phyloP scores from a whole-genome alignment of 2,113 vertebrate species.

The Prunella fulvescens region DNA sequence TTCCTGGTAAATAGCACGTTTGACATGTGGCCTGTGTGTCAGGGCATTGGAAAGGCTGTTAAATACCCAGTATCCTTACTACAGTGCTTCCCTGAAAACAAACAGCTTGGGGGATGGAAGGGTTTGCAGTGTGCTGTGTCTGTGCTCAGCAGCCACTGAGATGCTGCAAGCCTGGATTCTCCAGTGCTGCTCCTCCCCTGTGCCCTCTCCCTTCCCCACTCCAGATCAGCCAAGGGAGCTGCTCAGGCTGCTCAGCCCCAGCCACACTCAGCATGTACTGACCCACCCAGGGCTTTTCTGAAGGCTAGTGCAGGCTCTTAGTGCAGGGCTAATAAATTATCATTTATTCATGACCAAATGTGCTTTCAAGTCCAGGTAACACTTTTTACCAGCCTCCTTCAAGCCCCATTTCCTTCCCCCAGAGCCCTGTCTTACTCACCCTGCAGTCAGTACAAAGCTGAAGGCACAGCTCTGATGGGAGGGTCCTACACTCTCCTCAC shows the following conservation, averaged over 20 bases:
- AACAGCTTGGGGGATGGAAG: neutral
- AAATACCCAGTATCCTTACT: neutral
- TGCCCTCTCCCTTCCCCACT: neutral
- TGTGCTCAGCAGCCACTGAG: neutral
- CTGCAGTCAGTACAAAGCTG: neutral
- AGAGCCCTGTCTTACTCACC: neutral
- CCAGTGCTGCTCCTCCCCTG: neutral
- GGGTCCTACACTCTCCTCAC: neutral
- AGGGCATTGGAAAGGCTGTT: neutral
- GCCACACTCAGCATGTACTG: rapidly evolving
- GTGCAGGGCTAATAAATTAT: neutral
- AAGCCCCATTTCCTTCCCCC: neutral
- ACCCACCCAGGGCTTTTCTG: neutral
- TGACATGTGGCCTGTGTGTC: neutral
- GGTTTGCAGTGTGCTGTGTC: rapidly evolving
- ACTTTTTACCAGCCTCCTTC: neutral
- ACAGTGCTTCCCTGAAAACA: neutral
- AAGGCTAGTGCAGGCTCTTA: neutral
- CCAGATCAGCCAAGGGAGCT: neutral
- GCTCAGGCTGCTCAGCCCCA: neutral
- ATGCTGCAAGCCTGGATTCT: neutral
- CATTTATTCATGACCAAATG: neutral
- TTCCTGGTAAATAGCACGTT: constrained; percentile 34
- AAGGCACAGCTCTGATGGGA: neutral
- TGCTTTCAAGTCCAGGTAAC: neutral